Base-by-base conservation (phyloP, 2,888 invertebrate genomes). In the Stegana nigrithorax region DNA sequence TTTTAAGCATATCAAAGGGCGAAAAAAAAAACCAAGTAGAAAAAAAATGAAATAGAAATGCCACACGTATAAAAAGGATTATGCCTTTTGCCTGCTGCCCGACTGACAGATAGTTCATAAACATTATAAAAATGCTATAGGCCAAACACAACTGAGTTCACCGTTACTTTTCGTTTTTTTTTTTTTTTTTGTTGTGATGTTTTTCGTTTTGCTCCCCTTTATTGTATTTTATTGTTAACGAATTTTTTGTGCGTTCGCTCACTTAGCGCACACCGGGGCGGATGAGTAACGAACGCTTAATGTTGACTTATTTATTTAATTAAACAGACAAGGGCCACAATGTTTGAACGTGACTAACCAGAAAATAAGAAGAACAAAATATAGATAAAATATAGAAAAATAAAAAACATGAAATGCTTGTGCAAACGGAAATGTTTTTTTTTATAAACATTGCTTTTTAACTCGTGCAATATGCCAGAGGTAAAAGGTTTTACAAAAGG, bases 301-400 rank as follows among this genome's bases (percentile, higher is more conserved):
- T 50, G 50, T 50, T 50, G 50, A 50, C 50, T 50, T 50, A 23
- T 50, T 50, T 26, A 50, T 23, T 50, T 50, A 50, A 50, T 50
- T 50, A 50, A 26, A 50, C 26, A 26, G 23, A 50, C 50, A 50
- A 26, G 25, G n/a, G n/a, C n/a, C n/a, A n/a, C n/a, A n/a, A n/a
- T 17, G 12, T 36, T 36, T n/a, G 5, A 55, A 32, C 32, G n/a
- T 23, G 36, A 55, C 21, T 6, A 7, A 36, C 32, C n/a, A 55
- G 8, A 23, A 56, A n/a, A 39, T n/a, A 23, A 14, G 21, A 56
- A 36, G 14, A 47, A 6, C 10, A 23, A 47, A 39, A 56, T 56
- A 36, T 39, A 39, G 25, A 47, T 45, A 59, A 66, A 62, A 63
- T 63, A 47, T 19, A 27, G 39, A 53, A 44, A 53, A 26, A 14